Conservation (phyloP, 1,140 invertebrate genomes). For the Saccostrea glomerata region DNA sequence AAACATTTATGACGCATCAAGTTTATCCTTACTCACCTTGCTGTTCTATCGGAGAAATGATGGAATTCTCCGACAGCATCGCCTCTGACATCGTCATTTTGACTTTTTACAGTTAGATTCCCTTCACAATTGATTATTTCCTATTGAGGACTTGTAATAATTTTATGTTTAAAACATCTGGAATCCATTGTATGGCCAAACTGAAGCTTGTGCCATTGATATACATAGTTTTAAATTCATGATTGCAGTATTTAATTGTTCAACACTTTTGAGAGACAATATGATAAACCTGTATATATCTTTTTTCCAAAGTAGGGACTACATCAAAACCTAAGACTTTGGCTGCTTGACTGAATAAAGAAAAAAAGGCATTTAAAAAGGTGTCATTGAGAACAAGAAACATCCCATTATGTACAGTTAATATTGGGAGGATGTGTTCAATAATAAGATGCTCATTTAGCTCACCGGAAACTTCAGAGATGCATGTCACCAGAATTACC, state of each 20-base stretch:
- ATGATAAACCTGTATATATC: not conserved
- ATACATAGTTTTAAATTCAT: not conserved
- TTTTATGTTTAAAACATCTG: not conserved
- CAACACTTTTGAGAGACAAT: constrained; percentile 19
- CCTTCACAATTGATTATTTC: not conserved
- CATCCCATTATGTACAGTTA: not conserved
- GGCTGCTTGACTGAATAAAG: not conserved
- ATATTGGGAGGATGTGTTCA: not conserved
- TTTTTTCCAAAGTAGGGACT: not conserved
- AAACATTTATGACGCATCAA: too few relatives aligned
- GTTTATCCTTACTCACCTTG: constrained; percentile 59
- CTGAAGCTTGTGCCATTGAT: not conserved
- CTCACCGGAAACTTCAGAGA: not conserved
- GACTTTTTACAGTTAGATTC: not conserved
- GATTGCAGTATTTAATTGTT: constrained; percentile 13
- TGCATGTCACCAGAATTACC: not conserved
- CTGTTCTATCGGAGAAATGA: constrained; percentile 68
- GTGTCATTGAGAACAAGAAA: not conserved
- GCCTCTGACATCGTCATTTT: constrained; percentile 57
- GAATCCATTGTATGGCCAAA: not conserved
- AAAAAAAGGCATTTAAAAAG: not conserved
- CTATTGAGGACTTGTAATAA: not conserved
- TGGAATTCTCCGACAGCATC: constrained; percentile 59
- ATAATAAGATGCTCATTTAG: not conserved
- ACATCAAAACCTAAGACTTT: not conserved